Percentiles rank a stretch among this genome's conserved stretches.
phyloP scores from a whole-genome alignment of 2,888 invertebrate species.

The Andrena bicolor region DNA sequence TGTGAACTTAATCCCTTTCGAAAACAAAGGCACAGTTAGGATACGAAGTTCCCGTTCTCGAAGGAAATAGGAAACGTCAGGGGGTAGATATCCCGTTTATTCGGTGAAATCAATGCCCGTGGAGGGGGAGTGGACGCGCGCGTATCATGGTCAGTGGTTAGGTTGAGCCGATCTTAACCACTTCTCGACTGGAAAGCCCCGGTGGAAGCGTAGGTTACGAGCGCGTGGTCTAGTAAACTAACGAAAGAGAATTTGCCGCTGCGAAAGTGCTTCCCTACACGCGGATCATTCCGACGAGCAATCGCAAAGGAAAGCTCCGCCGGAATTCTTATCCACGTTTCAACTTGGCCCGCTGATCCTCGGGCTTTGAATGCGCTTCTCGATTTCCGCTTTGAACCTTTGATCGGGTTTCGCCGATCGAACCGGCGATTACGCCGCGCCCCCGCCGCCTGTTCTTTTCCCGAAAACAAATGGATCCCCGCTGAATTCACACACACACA shows the following conservation, averaged over 20 bases:
- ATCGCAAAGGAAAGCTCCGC: slow-evolving; percentile 48
- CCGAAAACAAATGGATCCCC: slow-evolving; percentile 40
- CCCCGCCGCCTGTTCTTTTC: slow-evolving; percentile 10
- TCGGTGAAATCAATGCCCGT: slow-evolving; percentile 24
- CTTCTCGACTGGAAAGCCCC: slow-evolving; percentile 43
- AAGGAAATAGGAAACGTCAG: background rate
- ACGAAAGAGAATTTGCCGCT: slow-evolving; percentile 64
- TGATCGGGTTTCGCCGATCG: slow-evolving; percentile 47
- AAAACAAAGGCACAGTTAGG: no score
- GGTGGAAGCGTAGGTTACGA: slow-evolving; percentile 46
- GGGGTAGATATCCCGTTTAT: background rate
- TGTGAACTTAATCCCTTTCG: no score
- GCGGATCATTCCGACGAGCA: slow-evolving; percentile 56
- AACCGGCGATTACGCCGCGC: slow-evolving; percentile 36
- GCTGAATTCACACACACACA: slow-evolving; percentile 9
- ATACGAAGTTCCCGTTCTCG: no score
- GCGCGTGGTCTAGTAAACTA: slow-evolving; percentile 58
- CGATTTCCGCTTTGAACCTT: slow-evolving; percentile 45
- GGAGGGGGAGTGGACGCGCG: slow-evolving; percentile 29
- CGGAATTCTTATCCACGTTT: slow-evolving; percentile 45
- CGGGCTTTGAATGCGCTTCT: slow-evolving; percentile 17
- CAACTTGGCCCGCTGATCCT: slow-evolving; percentile 29
- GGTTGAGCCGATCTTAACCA: slow-evolving; percentile 55
- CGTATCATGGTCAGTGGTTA: slow-evolving; percentile 52
- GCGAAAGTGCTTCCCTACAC: slow-evolving; percentile 55